Evolutionary conservation across 1,140 invertebrate species (phyloP).

Genomic region (Magallana ariakensis): DNA sequence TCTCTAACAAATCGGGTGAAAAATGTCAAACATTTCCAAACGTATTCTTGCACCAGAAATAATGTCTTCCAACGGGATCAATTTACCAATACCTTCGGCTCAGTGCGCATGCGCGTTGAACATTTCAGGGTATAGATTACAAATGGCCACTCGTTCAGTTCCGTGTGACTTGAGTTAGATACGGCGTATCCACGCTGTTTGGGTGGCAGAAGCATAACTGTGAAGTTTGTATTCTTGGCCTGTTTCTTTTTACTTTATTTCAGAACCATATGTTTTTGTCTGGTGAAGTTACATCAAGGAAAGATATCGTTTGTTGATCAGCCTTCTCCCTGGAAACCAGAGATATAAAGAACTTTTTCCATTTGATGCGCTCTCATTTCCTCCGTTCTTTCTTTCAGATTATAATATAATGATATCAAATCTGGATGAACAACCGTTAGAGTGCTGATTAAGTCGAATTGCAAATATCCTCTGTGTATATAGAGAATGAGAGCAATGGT

Average conservation of each 20-base stretch:
- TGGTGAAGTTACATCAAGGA: conserved; percentile 3
- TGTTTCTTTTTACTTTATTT: conserved; percentile 19
- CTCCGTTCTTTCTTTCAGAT: neutral
- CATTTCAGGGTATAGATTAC: conserved; percentile 30
- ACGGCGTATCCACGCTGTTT: conserved; percentile 23
- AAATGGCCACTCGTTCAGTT: conserved; percentile 32
- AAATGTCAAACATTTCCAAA: conserved; percentile 26
- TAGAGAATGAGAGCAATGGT: no score
- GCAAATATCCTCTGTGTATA: neutral
- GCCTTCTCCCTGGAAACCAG: neutral
- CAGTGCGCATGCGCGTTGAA: conserved; percentile 1
- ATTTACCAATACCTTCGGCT: neutral
- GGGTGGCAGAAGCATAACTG: conserved; percentile 25
- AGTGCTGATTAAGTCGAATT: neutral
- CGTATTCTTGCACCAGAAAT: conserved; percentile 32
- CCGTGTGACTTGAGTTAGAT: conserved; percentile 24
- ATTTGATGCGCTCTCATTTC: neutral
- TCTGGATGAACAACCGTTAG: neutral
- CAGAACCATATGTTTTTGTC: conserved; percentile 36
- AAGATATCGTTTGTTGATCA: neutral
- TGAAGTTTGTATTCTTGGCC: conserved; percentile 23
- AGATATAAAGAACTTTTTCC: neutral
- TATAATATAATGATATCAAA: conserved; percentile 9
- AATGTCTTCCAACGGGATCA: neutral
- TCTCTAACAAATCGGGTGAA: conserved; percentile 22